Evolutionary conservation across 1,140 invertebrate species (phyloP).

Genomic region (Augochlora pura): DNA sequence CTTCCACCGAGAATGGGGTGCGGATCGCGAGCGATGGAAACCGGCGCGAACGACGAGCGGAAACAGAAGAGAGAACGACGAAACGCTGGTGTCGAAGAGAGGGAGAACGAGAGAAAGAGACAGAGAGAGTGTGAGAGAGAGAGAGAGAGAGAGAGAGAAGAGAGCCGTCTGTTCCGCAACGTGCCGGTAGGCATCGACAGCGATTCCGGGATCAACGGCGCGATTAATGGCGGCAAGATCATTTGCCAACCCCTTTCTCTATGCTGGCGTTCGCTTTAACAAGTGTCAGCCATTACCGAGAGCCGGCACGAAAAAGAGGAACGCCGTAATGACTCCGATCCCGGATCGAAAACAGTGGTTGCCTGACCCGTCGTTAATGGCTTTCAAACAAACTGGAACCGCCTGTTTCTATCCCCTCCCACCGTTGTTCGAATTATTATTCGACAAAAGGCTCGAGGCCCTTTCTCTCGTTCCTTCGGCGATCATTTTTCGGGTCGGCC

Average conservation of each 20-base stretch:
- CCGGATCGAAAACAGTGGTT: constrained; percentile 16
- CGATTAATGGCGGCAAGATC: constrained; percentile 60
- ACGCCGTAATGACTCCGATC: constrained; percentile 34
- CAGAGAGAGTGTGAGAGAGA: no score
- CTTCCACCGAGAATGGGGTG: constrained; percentile 11
- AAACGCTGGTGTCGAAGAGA: not conserved
- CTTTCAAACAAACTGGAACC: constrained; percentile 17
- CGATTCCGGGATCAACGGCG: constrained; percentile 52
- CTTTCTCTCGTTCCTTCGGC: no score
- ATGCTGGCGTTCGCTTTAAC: constrained; percentile 18
- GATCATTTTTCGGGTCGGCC: no score
- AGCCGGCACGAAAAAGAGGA: not conserved
- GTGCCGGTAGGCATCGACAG: constrained; percentile 45
- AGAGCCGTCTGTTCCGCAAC: constrained; percentile 17
- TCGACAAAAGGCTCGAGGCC: not conserved
- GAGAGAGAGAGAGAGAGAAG: no score
- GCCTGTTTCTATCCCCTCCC: not conserved
- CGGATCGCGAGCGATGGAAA: constrained; percentile 18
- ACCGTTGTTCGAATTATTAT: not conserved
- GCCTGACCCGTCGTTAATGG: constrained; percentile 21
- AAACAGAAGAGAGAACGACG: not conserved
- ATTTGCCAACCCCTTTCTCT: constrained; percentile 45
- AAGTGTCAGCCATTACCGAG: constrained; percentile 26
- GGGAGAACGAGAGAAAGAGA: not conserved
- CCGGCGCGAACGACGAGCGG: not conserved